Evolutionary conservation across 1,140 invertebrate species (phyloP), one percentile per base, ranked within the genome.

Genomic region (Lepidotrigona ventralis): DNA sequence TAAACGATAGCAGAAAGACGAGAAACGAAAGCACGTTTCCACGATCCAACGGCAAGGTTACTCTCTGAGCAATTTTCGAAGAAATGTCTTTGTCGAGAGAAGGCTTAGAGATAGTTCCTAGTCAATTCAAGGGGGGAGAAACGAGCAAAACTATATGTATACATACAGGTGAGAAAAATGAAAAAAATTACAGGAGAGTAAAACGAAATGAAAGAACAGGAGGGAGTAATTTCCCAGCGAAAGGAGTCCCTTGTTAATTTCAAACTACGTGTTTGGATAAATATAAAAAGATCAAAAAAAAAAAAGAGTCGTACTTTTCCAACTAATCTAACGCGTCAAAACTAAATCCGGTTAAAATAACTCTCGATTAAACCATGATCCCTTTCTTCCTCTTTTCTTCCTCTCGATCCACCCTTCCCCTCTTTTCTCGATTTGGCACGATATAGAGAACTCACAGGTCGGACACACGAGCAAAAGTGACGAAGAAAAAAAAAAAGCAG

Each of bases 361-460:
- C n/a, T 39, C 72, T 85, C 64, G 75, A 19, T 64, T 79, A 51
- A 46, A 76, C 86, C 69, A 77, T 82, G 73, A 26, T 72, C 58
- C 46, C 81, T 33, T 26, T 84, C 29, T 60, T 51, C 21, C 29
- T 70, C 46, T 46, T n/a, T n/a, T 74, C 46, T 74, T 71, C n/a
- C 64, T 84, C 39, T 85, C 46, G 66, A 71, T 75, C 46, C n/a
- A 71, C 39, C 29, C 58, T 39, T 39, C 72, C 63, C 73, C 56
- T 63, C 74, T 58, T 81, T 63, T 74, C 70, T 69, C 58, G 81
- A 88, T 86, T 89, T 89, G 88, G 88, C 88, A 89, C 88, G 72
- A 79, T 86, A 78, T n/a, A 89, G 58, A 89, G 87, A 89, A 89
- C 76, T 89, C 88, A 89, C 88, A 89, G 87, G 72, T 88, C 64